Percentiles rank a stretch among this genome's conserved stretches.
phyloP scores from a whole-genome alignment of 2,888 invertebrate genomes.

The Thymelicus lineola region DNA sequence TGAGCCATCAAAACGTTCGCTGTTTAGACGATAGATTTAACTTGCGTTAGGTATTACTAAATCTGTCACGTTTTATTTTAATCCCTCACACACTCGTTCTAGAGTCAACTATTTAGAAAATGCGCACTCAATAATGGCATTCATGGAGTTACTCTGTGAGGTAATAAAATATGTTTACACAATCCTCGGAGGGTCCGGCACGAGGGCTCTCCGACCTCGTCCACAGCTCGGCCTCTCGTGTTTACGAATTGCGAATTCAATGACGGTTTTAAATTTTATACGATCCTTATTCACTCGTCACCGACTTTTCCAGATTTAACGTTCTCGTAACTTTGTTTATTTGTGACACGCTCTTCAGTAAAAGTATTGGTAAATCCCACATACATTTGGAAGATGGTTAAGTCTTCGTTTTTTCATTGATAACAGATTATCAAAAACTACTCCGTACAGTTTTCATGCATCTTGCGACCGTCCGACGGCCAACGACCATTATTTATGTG shows the following conservation, averaged over 20 bases:
- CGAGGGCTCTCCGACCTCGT: conserved; percentile 7
- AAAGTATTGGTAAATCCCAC: too few relatives aligned
- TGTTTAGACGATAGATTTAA: too few relatives aligned
- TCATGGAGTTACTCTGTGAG: conserved; percentile 36
- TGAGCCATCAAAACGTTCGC: too few relatives aligned
- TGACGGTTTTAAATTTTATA: conserved; percentile 5
- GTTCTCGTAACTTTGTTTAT: neutral
- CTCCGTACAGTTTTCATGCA: neutral
- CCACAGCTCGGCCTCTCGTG: conserved; percentile 17
- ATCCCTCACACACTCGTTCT: too few relatives aligned
- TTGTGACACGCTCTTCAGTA: neutral
- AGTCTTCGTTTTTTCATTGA: too few relatives aligned
- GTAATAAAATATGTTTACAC: conserved; percentile 37
- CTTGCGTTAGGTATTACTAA: too few relatives aligned
- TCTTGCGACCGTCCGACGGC: neutral
- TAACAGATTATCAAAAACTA: neutral
- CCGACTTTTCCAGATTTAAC: neutral
- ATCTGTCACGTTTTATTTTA: too few relatives aligned
- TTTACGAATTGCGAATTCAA: conserved; percentile 11
- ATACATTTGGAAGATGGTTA: too few relatives aligned
- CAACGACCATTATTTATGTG: conserved; percentile 27
- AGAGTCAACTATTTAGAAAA: conserved; percentile 4
- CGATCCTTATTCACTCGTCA: neutral
- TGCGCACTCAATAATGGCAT: conserved; percentile 29
- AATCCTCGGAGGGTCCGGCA: conserved; percentile 23